Conservation (phyloP, 1,140 invertebrate species). For the Euschistus heros region DNA sequence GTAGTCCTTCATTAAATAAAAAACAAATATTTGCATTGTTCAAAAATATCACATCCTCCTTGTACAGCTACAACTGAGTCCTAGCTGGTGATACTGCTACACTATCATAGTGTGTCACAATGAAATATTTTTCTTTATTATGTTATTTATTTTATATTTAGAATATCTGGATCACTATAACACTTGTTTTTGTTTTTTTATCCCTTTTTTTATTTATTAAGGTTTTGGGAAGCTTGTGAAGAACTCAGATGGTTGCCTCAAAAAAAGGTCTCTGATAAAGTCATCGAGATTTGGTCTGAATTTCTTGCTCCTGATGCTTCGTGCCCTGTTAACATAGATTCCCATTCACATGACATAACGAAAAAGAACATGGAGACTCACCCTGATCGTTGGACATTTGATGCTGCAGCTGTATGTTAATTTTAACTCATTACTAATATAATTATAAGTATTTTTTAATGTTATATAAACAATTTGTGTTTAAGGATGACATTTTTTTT, state of each 20-base stretch:
- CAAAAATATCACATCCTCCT: too few relatives aligned
- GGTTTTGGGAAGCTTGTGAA: conserved; percentile 95
- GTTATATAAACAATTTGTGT: too few relatives aligned
- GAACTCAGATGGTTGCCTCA: conserved; percentile 79
- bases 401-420: conserved; percentile 86
- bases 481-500: neutral
- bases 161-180: too few relatives aligned
- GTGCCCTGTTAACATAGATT: conserved; percentile 95
- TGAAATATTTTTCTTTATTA: too few relatives aligned
- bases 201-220: conserved; percentile 35
- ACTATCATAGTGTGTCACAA: too few relatives aligned
- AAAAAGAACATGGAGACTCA: conserved; percentile 58
- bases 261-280: conserved; percentile 71
- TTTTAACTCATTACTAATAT: too few relatives aligned
- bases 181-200: neutral
- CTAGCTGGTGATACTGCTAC: too few relatives aligned
- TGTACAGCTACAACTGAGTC: too few relatives aligned
- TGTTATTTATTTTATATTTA: too few relatives aligned
- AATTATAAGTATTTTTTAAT: too few relatives aligned
- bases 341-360: conserved; percentile 67
- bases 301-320: conserved; percentile 88
- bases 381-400: conserved; percentile 89
- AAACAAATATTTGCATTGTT: too few relatives aligned
- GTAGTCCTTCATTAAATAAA: too few relatives aligned
- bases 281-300: conserved; percentile 89